phyloP scores from a whole-genome alignment of 2,797 vertebrate species.

The Podarcis siculus region DNA sequence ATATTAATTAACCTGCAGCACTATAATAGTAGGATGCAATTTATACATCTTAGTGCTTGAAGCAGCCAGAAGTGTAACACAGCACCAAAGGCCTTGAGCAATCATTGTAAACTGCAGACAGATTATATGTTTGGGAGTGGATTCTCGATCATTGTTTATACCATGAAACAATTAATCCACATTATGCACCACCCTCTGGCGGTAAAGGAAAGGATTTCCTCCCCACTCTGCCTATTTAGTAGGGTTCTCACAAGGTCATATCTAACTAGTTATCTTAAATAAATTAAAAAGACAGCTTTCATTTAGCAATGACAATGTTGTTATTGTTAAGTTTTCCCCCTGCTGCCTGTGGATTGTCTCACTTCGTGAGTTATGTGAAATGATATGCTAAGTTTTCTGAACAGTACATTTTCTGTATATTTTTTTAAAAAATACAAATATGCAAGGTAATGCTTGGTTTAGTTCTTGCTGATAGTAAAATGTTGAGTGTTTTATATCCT shows the following conservation, averaged over 20 bases:
- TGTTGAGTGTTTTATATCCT: too few relatives aligned
- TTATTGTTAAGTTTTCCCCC: not conserved
- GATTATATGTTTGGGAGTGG: not conserved
- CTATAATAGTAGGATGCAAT: not conserved
- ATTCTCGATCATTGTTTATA: not conserved
- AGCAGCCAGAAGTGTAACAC: not conserved
- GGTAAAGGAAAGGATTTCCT: not conserved
- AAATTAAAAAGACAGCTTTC: too few relatives aligned
- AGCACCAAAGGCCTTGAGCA: not conserved
- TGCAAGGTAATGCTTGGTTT: too few relatives aligned
- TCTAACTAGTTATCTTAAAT: too few relatives aligned
- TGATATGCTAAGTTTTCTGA: not conserved
- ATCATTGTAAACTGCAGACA: not conserved
- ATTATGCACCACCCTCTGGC: slow-evolving; percentile 4
- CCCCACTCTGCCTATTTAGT: not conserved
- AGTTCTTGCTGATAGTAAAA: too few relatives aligned
- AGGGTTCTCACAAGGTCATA: not conserved
- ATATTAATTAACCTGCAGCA: not conserved
- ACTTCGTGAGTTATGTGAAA: not conserved
- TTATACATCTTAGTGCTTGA: not conserved
- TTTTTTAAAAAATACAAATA: too few relatives aligned
- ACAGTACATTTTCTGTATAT: not conserved
- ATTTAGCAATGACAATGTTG: not conserved
- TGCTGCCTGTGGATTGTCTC: not conserved
- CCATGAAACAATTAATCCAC: slow-evolving; percentile 7